Conservation (phyloP, 2,888 invertebrate species). For the Silvanus unidentatus region DNA sequence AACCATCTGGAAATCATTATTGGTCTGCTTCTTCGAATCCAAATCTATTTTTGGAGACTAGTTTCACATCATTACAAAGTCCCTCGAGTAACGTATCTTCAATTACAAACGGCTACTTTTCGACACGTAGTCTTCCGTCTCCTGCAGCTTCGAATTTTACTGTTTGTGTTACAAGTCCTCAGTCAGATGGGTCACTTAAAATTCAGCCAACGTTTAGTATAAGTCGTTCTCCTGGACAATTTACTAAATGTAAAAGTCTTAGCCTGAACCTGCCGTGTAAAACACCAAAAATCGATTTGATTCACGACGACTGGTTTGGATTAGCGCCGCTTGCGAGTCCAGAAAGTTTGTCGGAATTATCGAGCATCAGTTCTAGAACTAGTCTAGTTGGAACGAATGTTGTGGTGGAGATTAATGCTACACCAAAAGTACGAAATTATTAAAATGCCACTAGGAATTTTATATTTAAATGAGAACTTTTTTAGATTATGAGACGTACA, state of each 20-base stretch:
- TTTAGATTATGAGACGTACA: slow-evolving; percentile 54
- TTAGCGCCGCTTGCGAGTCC: slow-evolving; percentile 76
- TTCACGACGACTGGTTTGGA: slow-evolving; percentile 62
- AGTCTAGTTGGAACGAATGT: slow-evolving; percentile 51
- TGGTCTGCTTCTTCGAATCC: slow-evolving; percentile 45
- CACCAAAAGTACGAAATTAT: slow-evolving; percentile 30
- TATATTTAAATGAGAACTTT: not conserved
- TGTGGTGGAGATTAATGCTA: slow-evolving; percentile 35
- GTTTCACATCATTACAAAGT: slow-evolving; percentile 65
- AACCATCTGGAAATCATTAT: slow-evolving; percentile 22
- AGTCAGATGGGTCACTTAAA: slow-evolving; percentile 1
- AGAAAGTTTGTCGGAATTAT: slow-evolving; percentile 76
- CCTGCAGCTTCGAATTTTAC: slow-evolving; percentile 16
- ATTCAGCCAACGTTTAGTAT: not conserved
- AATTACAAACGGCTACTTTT: slow-evolving; percentile 41
- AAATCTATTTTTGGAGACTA: slow-evolving; percentile 65
- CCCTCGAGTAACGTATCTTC: slow-evolving; percentile 40
- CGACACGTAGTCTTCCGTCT: slow-evolving; percentile 38
- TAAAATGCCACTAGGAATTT: not conserved
- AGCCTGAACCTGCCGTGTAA: slow-evolving; percentile 28
- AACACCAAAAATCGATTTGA: slow-evolving; percentile 46
- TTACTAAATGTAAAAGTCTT: slow-evolving; percentile 29
- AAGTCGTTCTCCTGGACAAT: slow-evolving; percentile 9
- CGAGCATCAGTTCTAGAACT: slow-evolving; percentile 66
- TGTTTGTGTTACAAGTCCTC: not conserved